A percentile compares a stretch with the other conserved stretches of the same genome.
phyloP scores from a whole-genome alignment of 2,797 vertebrate genomes.

The Calcarius lapponicus region DNA sequence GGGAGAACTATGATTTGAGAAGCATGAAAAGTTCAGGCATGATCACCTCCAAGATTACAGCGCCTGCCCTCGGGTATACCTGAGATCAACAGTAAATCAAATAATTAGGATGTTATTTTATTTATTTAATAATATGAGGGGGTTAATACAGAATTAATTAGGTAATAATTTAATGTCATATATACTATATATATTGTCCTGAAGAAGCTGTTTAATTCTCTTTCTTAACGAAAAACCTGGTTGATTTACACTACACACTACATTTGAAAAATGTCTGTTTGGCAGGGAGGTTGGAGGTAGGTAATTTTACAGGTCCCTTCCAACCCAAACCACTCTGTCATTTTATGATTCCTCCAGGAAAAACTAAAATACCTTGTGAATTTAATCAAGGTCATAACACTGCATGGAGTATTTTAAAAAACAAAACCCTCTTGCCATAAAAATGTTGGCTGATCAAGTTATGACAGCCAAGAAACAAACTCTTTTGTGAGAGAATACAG shows the following conservation, averaged over 20 bases:
- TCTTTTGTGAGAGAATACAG: not conserved
- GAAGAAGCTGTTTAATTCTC: not conserved
- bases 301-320: not conserved
- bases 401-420: not conserved
- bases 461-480: not conserved
- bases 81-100: not conserved
- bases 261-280: not conserved
- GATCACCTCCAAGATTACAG: not conserved
- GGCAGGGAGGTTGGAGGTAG: not conserved
- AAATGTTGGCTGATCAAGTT: not conserved
- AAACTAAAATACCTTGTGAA: not conserved
- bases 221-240: not conserved
- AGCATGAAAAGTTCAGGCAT: not conserved
- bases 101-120: not conserved
- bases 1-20: not conserved
- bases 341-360: not conserved
- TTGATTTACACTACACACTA: not conserved
- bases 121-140: not conserved
- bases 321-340: not conserved
- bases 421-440: not conserved
- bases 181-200: not conserved
- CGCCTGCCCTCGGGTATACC: not conserved
- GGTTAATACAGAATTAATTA: not conserved
- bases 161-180: not conserved
- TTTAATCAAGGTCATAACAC: not conserved